Base-by-base conservation (phyloP, 2,888 invertebrate species). In the Xylophagus ater region DNA sequence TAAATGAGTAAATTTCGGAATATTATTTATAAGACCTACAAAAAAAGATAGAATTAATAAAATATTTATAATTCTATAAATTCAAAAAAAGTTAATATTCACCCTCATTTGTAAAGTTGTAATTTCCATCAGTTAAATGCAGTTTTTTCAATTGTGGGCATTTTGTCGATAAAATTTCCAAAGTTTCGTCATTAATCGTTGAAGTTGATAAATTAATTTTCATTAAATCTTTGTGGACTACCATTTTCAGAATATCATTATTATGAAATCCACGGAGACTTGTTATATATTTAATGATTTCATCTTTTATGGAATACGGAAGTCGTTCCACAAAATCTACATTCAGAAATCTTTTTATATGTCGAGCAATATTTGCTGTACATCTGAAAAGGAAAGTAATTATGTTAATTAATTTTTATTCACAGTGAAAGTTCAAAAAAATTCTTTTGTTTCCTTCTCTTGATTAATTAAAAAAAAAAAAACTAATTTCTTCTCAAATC, bases 21-120 rank as follows among this genome's bases (percentile, higher is more conserved):
- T 47, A 18, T 59, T 49, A 19, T 50, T 44, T 15, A 53, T 33
- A 31, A 65, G 49, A 25, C 53, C 64, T 63, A 40, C 6, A 51
- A 51, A 26, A 34, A 41, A 49, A 48, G 20, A 38, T 3, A 17
- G 10, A 20, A 13, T 21, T 13, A 13, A 9, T 21, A 8, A 32
- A 33, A 21, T 20, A 45, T 20, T 41, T 35, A 32, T 13, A 28
- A 34, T 29, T n/a, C n/a, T n/a, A 30, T 13, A 28, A 12, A 10
- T 10, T 10, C 13, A 7, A 12, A 28, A 3, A 28, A 28, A 12
- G 8, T 10, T 12, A 13, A 28, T 8, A 15, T 4, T 36, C 25
- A 41, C 41, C 33, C 33, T 37, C 25, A 19, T 34, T 29, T 13
- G 21, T 37, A 37, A 40, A 40, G 7, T 20, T 14, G 9, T 34